Conservation (phyloP, 2,888 invertebrate genomes). For the Pogonocherus hispidulus region DNA sequence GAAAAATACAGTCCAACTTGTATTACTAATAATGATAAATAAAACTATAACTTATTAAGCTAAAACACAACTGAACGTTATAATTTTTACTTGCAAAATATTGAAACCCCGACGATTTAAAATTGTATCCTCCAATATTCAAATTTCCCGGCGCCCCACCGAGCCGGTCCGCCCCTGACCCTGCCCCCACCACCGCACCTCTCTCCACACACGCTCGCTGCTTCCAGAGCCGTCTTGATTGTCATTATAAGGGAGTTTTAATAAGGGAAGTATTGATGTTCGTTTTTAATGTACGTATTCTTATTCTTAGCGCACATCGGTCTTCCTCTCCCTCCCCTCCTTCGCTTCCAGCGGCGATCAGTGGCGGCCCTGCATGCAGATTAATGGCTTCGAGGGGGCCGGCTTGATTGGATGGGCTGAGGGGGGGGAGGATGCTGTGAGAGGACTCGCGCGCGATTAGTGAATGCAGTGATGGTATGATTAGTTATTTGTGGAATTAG, state of each 20-base stretch:
- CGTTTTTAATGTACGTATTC: slow-evolving; percentile 69
- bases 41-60: no score
- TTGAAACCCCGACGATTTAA: no score
- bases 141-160: no score
- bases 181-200: slow-evolving; percentile 52
- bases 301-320: slow-evolving; percentile 66
- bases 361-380: slow-evolving; percentile 32
- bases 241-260: slow-evolving; percentile 69
- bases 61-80: no score
- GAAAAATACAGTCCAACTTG: no score
- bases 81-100: no score
- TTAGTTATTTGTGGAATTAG: neutral
- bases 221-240: slow-evolving; percentile 64
- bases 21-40: no score
- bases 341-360: slow-evolving; percentile 38
- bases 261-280: slow-evolving; percentile 70
- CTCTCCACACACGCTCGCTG: slow-evolving; percentile 62
- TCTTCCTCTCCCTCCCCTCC: slow-evolving; percentile 49
- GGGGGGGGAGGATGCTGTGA: slow-evolving; percentile 24
- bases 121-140: no score
- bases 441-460: neutral
- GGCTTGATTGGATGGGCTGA: slow-evolving; percentile 25
- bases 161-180: slow-evolving; percentile 31
- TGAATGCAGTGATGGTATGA: slow-evolving; percentile 21
- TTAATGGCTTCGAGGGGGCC: slow-evolving; percentile 28